Evolutionary conservation across 1,140 invertebrate genomes (phyloP).

Genomic region (Steinernema feltiae): DNA sequence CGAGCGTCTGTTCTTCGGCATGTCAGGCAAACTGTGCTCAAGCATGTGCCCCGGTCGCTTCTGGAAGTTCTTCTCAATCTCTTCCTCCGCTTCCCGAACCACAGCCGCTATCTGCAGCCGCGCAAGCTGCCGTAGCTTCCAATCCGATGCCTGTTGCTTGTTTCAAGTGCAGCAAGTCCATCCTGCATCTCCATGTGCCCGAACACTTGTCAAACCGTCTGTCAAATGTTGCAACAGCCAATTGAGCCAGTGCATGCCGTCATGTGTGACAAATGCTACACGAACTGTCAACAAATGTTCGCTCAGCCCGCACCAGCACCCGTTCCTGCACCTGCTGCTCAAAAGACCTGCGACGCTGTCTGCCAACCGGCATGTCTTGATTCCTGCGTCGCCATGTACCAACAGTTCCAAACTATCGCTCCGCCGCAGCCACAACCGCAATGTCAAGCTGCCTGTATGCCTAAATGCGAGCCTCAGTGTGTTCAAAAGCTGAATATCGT

Average conservation of each 20-base stretch:
- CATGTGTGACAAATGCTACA: background rate
- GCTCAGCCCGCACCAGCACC: background rate
- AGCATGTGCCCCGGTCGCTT: background rate
- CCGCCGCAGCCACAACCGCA: background rate
- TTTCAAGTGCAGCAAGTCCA: background rate
- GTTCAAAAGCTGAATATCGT: background rate
- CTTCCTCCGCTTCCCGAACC: background rate
- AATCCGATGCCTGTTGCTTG: background rate
- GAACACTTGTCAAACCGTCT: conserved; percentile 1
- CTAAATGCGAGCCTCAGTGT: conserved; percentile 7
- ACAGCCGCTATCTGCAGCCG: background rate
- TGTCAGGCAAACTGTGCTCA: background rate
- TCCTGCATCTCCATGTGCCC: background rate
- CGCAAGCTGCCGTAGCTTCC: background rate
- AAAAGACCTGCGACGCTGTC: background rate
- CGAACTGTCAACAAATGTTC: background rate
- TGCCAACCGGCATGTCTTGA: background rate
- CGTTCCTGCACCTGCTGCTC: background rate
- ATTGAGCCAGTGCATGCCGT: background rate
- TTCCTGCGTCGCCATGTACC: background rate
- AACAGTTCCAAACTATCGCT: background rate
- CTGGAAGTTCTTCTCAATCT: background rate
- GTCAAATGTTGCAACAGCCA: background rate
- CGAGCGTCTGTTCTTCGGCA: background rate
- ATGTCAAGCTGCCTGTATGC: background rate